Evolutionary conservation across 23 tunicate genomes (phyloP).

Genomic region (Ascidia mentula): DNA sequence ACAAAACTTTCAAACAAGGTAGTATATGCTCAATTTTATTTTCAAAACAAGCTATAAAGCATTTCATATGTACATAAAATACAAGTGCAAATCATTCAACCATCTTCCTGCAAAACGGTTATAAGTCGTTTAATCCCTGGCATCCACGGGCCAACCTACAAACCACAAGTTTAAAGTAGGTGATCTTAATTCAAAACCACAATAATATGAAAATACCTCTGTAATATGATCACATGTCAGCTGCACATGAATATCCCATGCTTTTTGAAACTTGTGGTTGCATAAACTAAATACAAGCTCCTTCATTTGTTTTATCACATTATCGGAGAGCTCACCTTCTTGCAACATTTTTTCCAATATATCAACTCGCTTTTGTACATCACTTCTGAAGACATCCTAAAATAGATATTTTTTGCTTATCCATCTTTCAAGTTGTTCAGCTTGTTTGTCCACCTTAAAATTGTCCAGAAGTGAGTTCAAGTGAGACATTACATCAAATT

Average conservation of each 20-base stretch:
- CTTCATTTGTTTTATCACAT: slow-evolving; percentile 22
- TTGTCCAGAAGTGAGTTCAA: neutral
- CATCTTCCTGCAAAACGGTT: slow-evolving; percentile 15
- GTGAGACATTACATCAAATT: slow-evolving; percentile 3
- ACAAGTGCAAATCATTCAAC: neutral
- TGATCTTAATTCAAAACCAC: neutral
- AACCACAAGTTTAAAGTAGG: neutral
- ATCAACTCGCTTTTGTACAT: slow-evolving; percentile 17
- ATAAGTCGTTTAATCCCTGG: slow-evolving; percentile 58
- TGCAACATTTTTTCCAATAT: slow-evolving; percentile 15
- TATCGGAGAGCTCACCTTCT: slow-evolving; percentile 1
- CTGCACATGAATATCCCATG: slow-evolving; percentile 52
- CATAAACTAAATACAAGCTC: neutral
- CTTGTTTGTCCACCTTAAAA: neutral
- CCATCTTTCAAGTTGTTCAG: too few relatives aligned
- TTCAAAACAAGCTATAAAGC: neutral
- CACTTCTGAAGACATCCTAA: neutral
- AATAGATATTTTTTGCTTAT: neutral
- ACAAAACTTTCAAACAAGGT: neutral
- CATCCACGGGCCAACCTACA: slow-evolving; percentile 61
- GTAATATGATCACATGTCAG: slow-evolving; percentile 55
- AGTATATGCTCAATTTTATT: neutral
- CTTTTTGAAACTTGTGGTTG: slow-evolving; percentile 24
- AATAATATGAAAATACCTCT: slow-evolving; percentile 16
- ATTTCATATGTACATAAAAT: neutral